Percentiles rank a stretch among this genome's conserved stretches.
Conservation (phyloP, 1,140 invertebrate species). For the Cherax quadricarinatus region DNA sequence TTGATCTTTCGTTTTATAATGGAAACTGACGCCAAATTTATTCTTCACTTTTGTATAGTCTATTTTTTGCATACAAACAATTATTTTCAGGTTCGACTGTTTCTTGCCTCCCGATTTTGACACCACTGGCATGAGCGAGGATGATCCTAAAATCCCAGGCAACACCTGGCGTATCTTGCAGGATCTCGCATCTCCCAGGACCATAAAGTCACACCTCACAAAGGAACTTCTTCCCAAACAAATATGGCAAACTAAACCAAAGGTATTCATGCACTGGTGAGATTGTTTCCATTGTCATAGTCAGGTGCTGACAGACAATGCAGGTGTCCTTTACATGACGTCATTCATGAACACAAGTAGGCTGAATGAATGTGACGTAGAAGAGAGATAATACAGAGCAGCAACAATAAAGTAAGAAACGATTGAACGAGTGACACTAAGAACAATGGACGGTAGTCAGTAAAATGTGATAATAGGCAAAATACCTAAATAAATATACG, state of each 20-base stretch:
- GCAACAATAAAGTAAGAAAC: not conserved
- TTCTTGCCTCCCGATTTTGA: constrained; percentile 28
- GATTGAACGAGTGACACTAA: not conserved
- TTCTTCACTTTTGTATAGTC: too few species aligned
- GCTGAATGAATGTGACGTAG: not conserved
- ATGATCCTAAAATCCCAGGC: constrained; percentile 49
- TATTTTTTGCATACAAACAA: too few species aligned
- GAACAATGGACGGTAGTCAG: not conserved
- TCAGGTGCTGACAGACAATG: not conserved
- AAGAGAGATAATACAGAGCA: too few species aligned
- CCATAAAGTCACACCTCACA: constrained; percentile 73
- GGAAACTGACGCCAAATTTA: too few species aligned
- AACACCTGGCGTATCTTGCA: constrained; percentile 60
- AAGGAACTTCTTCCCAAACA: constrained; percentile 60
- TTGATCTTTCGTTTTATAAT: too few species aligned
- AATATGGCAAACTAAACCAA: constrained; percentile 56
- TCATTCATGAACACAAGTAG: not conserved
- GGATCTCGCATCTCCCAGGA: constrained; percentile 50
- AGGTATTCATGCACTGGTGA: constrained; percentile 24
- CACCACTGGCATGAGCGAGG: not conserved
- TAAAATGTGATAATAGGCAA: too few species aligned
- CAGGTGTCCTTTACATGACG: not conserved
- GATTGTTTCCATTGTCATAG: too few species aligned
- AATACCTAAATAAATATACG: too few species aligned
- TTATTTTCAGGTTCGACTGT: constrained; percentile 46